Evolutionary conservation across 2,797 vertebrate genomes (phyloP).

Genomic region (Silurus lanzhouensis): DNA sequence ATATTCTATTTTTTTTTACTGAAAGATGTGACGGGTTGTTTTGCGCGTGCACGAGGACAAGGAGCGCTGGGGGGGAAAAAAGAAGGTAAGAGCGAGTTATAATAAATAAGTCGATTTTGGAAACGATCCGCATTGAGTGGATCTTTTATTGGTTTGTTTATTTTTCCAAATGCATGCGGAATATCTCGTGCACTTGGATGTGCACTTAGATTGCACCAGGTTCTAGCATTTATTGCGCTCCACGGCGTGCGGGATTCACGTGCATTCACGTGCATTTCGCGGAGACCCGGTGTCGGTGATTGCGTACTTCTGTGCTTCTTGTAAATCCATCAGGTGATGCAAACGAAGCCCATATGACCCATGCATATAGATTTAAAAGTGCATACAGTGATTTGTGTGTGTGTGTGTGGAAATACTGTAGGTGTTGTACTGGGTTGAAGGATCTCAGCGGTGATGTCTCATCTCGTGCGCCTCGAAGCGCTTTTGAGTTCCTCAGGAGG

Average conservation of each 20-base stretch:
- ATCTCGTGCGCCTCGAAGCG: background rate
- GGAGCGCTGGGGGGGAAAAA: background rate
- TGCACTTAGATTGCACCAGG: background rate
- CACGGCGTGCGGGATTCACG: background rate
- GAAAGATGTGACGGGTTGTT: slow-evolving; percentile 49
- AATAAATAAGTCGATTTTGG: background rate
- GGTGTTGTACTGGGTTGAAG: background rate
- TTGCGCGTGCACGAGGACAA: slow-evolving; percentile 27
- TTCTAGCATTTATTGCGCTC: background rate
- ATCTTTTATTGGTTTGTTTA: background rate
- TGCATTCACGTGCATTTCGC: background rate
- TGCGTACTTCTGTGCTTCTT: no score
- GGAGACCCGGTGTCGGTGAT: background rate
- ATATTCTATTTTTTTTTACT: background rate
- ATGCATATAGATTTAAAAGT: background rate
- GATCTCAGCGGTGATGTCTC: background rate
- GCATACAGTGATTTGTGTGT: background rate
- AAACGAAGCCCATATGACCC: no score
- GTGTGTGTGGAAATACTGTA: background rate
- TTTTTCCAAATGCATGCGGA: background rate
- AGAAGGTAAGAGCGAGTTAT: slow-evolving; percentile 33
- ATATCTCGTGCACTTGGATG: background rate
- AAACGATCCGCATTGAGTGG: background rate
- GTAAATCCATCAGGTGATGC: background rate
- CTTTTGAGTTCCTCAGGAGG: background rate